Evolutionary conservation across 1,140 invertebrate genomes (phyloP), one percentile per base, ranked within the genome.

Genomic region (Drosophila triauraria): DNA sequence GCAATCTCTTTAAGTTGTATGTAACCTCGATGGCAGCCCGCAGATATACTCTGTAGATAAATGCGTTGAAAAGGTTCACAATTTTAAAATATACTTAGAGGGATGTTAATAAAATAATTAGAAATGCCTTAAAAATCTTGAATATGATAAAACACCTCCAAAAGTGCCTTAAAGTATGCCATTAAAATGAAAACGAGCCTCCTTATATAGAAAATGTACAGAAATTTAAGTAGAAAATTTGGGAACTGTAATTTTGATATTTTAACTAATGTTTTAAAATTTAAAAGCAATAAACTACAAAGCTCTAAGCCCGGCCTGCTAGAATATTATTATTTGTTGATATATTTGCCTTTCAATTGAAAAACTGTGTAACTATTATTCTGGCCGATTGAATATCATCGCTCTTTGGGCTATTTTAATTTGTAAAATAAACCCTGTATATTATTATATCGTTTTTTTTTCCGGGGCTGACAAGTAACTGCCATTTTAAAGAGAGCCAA

Each of bases 341-440:
- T 30, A 67, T 44, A 35, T 53, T 44, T 44, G 7, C 23, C n/a
- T 10, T 54, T 6, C 30, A 35, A 70, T 54, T 38, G 32, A 65
- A n/a, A 8, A 38, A 17, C 27, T 25, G 5, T 44, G 38, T 27
- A 30, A 43, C 46, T 35, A 30, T 23, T 27, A 54, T 46, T 46
- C 40, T 44, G 17, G 10, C 17, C 67, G 62, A 70, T 70, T 67
- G 62, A 68, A 30, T 54, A 40, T 27, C 32, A 35, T 53, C 12
- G 54, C 42, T 67, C 38, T 48, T n/a, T 15, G 32, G 67, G 48
- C 30, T n/a, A 54, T 46, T 46, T 53, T 23, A 46, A 54, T 54
- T 67, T 69, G 30, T 46, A 53, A 65, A 50, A 38, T 50, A 53
- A 53, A 32, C 57, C 20, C 20, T 15, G 27, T 27, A 17, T 32